A percentile compares a stretch with the other conserved stretches of the same genome.
These are phyloP conservation scores for Scolopax rusticola DNA, from an alignment of 2,797 vertebrate genomes.

Conservation along the genomic window DNA sequence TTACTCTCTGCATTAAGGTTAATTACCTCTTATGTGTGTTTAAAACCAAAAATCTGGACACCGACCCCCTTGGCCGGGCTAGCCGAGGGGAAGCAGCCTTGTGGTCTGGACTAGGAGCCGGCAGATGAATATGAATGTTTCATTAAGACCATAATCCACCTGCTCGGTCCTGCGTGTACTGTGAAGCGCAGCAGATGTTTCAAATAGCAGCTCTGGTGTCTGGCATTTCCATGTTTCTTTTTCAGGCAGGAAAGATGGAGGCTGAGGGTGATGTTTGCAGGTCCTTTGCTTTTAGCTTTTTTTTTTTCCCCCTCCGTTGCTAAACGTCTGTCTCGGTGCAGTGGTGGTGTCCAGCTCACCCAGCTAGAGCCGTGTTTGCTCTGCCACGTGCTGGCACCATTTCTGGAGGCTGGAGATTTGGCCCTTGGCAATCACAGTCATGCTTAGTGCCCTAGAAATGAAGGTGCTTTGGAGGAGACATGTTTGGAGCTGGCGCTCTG, in stretches of 20 bases:
- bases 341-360: neutral
- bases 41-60: neutral
- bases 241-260: neutral
- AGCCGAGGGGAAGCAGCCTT: neutral
- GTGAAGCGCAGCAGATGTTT: neutral
- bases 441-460: neutral
- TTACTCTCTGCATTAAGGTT: neutral
- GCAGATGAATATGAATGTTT: neutral
- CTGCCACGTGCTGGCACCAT: accelerated
- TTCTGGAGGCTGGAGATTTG: neutral
- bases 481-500: neutral
- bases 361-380: neutral
- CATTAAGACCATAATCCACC: neutral
- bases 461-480: neutral
- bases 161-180: neutral
- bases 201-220: neutral
- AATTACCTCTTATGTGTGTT: neutral
- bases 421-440: neutral
- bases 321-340: accelerated
- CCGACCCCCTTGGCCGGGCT: neutral
- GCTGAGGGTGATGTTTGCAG: neutral
- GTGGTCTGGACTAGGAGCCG: neutral
- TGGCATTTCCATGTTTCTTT: neutral
- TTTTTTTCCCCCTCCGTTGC: accelerated
- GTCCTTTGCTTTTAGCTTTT: neutral